These are phyloP conservation scores for Scophthalmus maximus DNA, from an alignment of 2,113 vertebrate species.

Conservation along the genomic window DNA sequence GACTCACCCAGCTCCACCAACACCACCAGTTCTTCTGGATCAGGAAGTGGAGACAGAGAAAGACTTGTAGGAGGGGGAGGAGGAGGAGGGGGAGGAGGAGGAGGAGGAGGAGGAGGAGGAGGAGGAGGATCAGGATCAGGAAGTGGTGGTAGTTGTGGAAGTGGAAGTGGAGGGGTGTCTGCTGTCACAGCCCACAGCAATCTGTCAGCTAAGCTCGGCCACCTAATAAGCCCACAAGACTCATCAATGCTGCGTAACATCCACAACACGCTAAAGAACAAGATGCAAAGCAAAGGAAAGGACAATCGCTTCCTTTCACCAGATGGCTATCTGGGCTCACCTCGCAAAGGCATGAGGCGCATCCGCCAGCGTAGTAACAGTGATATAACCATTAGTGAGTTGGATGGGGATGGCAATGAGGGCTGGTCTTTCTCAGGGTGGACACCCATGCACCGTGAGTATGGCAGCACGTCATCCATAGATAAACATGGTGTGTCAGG, in stretches of 20 bases:
- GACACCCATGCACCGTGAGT: constrained; percentile 95
- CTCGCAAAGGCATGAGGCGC: constrained; percentile 94
- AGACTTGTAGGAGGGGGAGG: constrained; percentile 59
- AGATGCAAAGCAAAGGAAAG: constrained; percentile 90
- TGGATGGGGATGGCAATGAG: constrained; percentile 95
- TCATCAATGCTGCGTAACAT: constrained; percentile 98
- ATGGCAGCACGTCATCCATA: constrained; percentile 98
- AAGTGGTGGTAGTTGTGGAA: constrained; percentile 45
- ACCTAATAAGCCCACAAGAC: constrained; percentile 92
- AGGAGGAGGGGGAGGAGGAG: constrained; percentile 64
- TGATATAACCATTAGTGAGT: constrained; percentile 97
- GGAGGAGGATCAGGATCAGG: constrained; percentile 33
- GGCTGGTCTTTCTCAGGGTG: constrained; percentile 96
- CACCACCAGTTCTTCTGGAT: constrained; percentile 76
- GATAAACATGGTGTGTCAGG: constrained; percentile 97
- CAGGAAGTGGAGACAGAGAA: constrained; percentile 78
- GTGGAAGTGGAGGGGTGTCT: constrained; percentile 55
- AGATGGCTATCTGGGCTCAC: constrained; percentile 94
- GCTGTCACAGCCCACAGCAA: constrained; percentile 80
- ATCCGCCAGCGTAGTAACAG: constrained; percentile 98
- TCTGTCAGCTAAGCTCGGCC: constrained; percentile 89
- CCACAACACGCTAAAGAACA: constrained; percentile 95
- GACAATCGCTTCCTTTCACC: constrained; percentile 97
- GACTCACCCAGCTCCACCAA: constrained; percentile 87
- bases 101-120: constrained; percentile 62